Percentiles rank a stretch among this genome's conserved stretches.
Evolutionary conservation across 1,140 invertebrate genomes (phyloP).

Genomic region (Tetranychus cinnabarinus): DNA sequence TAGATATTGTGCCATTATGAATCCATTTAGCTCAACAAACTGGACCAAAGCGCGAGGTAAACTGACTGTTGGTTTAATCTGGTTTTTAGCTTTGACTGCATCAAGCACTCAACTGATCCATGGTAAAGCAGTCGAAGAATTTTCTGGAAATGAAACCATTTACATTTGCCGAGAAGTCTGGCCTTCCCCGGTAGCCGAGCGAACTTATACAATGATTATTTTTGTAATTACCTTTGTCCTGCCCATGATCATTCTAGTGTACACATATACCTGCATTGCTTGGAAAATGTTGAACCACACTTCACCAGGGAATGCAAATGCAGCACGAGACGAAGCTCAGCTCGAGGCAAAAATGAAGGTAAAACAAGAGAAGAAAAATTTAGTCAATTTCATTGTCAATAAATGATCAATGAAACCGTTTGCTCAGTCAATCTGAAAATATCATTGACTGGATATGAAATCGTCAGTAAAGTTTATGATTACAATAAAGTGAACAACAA

Average conservation of each 20-base stretch:
- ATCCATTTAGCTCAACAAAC: slow-evolving; percentile 19
- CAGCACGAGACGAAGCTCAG: slow-evolving; percentile 23
- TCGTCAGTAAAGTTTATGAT: no score
- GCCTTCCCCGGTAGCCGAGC: slow-evolving; percentile 10
- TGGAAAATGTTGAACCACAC: slow-evolving; percentile 23
- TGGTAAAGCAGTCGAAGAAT: slow-evolving; percentile 17
- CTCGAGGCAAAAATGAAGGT: slow-evolving; percentile 28
- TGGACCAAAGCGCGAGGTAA: slow-evolving; percentile 2
- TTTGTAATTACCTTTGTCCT: slow-evolving; percentile 27
- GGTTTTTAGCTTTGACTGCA: slow-evolving; percentile 22
- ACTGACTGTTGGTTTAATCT: slow-evolving; percentile 22
- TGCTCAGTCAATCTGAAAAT: no score
- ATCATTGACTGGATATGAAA: no score
- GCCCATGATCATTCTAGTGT: slow-evolving; percentile 24
- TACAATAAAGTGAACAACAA: no score
- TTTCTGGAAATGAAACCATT: slow-evolving; percentile 15
- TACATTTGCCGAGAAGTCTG: slow-evolving; percentile 21
- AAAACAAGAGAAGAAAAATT: background rate
- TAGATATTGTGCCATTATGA: slow-evolving; percentile 23
- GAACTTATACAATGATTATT: slow-evolving; percentile 22
- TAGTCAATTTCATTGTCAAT: no score
- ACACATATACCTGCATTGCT: slow-evolving; percentile 25
- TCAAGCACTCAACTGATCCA: slow-evolving; percentile 23
- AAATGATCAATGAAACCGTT: no score
- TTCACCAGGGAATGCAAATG: slow-evolving; percentile 27